Evolutionary conservation across 2,888 invertebrate genomes (phyloP).

Genomic region (Gymnocheta viridis): DNA sequence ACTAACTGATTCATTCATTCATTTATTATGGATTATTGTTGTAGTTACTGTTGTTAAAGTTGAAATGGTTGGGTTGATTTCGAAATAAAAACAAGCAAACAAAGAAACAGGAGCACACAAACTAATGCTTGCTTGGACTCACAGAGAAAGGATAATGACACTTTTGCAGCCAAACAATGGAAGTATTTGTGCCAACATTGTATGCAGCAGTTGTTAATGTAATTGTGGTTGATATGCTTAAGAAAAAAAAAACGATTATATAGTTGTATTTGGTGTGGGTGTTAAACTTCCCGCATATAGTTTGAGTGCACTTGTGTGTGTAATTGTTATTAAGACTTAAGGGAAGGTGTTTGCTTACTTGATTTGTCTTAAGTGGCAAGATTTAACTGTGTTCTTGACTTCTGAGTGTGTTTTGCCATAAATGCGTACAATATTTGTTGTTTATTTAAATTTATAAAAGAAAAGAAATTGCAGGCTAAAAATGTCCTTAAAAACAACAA

Average conservation of each 20-base stretch:
- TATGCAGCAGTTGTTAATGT: slow-evolving; percentile 68
- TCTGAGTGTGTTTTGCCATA: background rate
- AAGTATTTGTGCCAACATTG: slow-evolving; percentile 60
- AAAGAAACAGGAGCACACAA: slow-evolving; percentile 3
- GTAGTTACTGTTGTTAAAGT: slow-evolving; percentile 58
- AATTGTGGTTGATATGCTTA: slow-evolving; percentile 60
- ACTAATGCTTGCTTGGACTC: background rate
- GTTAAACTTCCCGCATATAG: background rate
- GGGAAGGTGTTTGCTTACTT: slow-evolving; percentile 61
- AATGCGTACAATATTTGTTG: slow-evolving; percentile 22
- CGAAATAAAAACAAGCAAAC: slow-evolving; percentile 32
- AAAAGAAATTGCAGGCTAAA: too few species aligned
- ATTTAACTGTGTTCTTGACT: slow-evolving; percentile 26
- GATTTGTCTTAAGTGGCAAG: slow-evolving; percentile 61
- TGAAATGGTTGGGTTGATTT: slow-evolving; percentile 62
- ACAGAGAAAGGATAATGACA: slow-evolving; percentile 70
- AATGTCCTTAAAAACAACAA: too few species aligned
- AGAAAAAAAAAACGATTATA: slow-evolving; percentile 25
- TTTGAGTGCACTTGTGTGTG: background rate
- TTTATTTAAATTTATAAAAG: slow-evolving; percentile 5
- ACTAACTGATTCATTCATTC: slow-evolving; percentile 29
- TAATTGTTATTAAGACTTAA: slow-evolving; percentile 19
- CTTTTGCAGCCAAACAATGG: slow-evolving; percentile 68
- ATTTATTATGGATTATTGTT: slow-evolving; percentile 43
- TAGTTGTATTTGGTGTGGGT: background rate